These are phyloP conservation scores for Drosophila pullipes DNA, from an alignment of 2,888 invertebrate genomes.

Conservation along the genomic window DNA sequence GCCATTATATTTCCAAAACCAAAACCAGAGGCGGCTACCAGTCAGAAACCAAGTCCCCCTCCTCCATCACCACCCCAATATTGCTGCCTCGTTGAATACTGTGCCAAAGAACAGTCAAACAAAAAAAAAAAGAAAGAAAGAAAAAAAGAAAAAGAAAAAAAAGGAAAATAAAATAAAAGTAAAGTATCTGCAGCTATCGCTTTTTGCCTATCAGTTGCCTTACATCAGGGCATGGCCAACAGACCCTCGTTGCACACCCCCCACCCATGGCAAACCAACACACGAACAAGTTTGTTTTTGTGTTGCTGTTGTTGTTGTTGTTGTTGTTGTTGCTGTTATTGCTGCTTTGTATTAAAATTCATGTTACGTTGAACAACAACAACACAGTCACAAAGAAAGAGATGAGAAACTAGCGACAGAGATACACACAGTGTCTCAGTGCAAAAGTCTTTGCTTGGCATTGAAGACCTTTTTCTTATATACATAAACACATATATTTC, in stretches of 20 bases:
- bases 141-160: constrained; percentile 43
- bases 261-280: constrained; percentile 10
- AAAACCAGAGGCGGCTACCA: constrained; percentile 61
- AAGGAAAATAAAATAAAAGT: constrained; percentile 55
- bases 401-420: constrained; percentile 4
- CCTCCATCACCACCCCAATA: neutral
- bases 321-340: constrained; percentile 32
- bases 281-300: constrained; percentile 52
- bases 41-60: constrained; percentile 23
- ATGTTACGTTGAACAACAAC: constrained; percentile 59
- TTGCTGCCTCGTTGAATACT: constrained; percentile 32
- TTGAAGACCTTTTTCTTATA: constrained; percentile 24
- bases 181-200: constrained; percentile 62
- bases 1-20: constrained; percentile 68
- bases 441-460: constrained; percentile 39
- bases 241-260: constrained; percentile 27
- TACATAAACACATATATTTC: neutral
- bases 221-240: constrained; percentile 53
- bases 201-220: constrained; percentile 61
- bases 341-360: constrained; percentile 57
- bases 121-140: constrained; percentile 4
- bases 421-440: neutral
- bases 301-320: constrained; percentile 22
- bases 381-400: constrained; percentile 22
- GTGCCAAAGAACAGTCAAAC: constrained; percentile 28